Percentiles rank a stretch among this genome's conserved stretches.
These are phyloP conservation scores for Coenonympha glycerion DNA, from an alignment of 2,888 invertebrate species.

Conservation along the genomic window DNA sequence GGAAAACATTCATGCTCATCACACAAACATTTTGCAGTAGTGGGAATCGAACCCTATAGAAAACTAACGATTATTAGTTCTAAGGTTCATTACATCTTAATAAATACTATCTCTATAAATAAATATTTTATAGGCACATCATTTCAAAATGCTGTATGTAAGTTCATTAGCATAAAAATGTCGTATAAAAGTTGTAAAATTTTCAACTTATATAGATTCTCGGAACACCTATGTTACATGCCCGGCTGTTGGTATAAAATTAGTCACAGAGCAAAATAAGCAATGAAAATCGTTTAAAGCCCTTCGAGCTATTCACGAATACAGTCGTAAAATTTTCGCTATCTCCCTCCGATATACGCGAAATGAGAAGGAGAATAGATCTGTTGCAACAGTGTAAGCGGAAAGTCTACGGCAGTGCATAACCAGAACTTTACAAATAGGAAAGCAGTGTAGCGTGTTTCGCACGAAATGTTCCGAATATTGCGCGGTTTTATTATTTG, in stretches of 20 bases:
- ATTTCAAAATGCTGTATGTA: constrained; percentile 15
- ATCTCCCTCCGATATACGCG: constrained; percentile 36
- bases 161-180: constrained; percentile 32
- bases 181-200: constrained; percentile 34
- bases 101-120: not conserved
- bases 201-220: constrained; percentile 38
- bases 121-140: constrained; percentile 12
- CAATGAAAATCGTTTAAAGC: constrained; percentile 58
- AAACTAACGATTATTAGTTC: no score
- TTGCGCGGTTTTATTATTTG: constrained; percentile 20
- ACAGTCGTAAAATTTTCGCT: constrained; percentile 55
- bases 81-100: not conserved
- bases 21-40: no score
- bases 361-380: constrained; percentile 38
- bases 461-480: constrained; percentile 33
- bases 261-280: constrained; percentile 68
- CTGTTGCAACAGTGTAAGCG: constrained; percentile 52
- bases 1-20: no score
- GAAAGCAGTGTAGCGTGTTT: constrained; percentile 45
- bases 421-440: constrained; percentile 61
- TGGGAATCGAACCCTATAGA: no score
- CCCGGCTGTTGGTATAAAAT: constrained; percentile 60
- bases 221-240: constrained; percentile 44
- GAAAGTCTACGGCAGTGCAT: constrained; percentile 47
- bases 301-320: constrained; percentile 57